These are phyloP conservation scores for human (Homo sapiens) DNA, from an alignment of 2,113 vertebrate genomes.

Conservation along the genomic window DNA sequence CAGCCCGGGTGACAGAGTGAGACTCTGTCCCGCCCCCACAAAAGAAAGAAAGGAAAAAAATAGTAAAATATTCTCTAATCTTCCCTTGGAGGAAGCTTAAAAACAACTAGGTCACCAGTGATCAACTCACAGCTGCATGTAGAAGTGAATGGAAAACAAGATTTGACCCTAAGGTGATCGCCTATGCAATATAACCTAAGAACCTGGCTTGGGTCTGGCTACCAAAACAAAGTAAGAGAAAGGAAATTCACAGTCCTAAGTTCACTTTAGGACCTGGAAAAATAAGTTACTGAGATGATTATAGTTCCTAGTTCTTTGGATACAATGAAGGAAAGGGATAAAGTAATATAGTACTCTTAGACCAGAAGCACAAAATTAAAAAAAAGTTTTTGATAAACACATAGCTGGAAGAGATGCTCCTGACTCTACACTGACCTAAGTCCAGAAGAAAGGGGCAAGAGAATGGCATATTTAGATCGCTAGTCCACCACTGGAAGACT, in stretches of 20 bases:
- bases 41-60: not conserved
- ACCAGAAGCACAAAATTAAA: not conserved
- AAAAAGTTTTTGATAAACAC: not conserved
- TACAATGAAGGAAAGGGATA: constrained; percentile 29
- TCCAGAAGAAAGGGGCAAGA: not conserved
- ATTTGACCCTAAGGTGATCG: not conserved
- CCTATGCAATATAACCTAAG: not conserved
- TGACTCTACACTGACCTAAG: not conserved
- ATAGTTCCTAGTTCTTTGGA: not conserved
- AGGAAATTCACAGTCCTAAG: not conserved
- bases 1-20: too few relatives aligned
- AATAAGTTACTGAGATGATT: constrained; percentile 33
- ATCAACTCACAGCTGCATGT: not conserved
- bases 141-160: not conserved
- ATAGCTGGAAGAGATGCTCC: not conserved
- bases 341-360: not conserved
- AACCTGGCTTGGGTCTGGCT: not conserved
- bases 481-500: not conserved
- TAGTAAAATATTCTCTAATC: not conserved
- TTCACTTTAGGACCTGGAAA: not conserved
- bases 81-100: not conserved
- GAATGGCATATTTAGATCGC: not conserved
- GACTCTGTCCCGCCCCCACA: too few relatives aligned
- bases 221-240: not conserved
- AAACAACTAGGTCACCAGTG: not conserved